phyloP scores from a whole-genome alignment of 2,888 invertebrate species.

The Heterodera filipjevi region DNA sequence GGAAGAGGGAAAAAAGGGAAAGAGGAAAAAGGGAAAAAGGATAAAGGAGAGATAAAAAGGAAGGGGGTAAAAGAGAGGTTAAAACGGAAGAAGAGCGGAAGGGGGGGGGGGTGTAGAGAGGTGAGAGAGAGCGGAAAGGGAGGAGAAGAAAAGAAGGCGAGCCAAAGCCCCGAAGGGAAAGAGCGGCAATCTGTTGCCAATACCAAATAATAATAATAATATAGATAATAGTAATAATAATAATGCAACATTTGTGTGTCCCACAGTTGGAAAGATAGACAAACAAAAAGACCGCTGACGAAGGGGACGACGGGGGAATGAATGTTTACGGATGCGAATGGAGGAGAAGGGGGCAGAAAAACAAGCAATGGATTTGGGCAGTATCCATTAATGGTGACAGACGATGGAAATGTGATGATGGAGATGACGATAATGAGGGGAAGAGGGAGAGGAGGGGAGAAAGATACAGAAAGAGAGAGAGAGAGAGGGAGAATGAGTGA shows the following conservation, averaged over 20 bases:
- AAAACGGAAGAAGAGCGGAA: no score
- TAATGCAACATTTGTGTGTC: not conserved
- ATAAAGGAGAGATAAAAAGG: no score
- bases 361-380: not conserved
- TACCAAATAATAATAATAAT: no score
- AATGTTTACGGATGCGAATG: not conserved
- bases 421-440: not conserved
- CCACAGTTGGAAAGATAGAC: not conserved
- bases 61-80: no score
- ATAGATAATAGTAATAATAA: no score
- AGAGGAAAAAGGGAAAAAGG: no score
- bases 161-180: no score
- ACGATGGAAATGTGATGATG: not conserved
- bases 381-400: not conserved
- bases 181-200: no score
- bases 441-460: not conserved
- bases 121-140: not conserved
- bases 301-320: not conserved
- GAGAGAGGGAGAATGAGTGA: not conserved
- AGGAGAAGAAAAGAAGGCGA: not conserved
- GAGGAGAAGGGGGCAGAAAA: not conserved
- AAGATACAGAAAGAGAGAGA: not conserved
- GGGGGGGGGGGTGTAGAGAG: no score
- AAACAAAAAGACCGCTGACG: no score
- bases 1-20: no score